phyloP scores from a whole-genome alignment of 53 echinoderm and acorn worm genomes.

The Temnopleurus reevesii region DNA sequence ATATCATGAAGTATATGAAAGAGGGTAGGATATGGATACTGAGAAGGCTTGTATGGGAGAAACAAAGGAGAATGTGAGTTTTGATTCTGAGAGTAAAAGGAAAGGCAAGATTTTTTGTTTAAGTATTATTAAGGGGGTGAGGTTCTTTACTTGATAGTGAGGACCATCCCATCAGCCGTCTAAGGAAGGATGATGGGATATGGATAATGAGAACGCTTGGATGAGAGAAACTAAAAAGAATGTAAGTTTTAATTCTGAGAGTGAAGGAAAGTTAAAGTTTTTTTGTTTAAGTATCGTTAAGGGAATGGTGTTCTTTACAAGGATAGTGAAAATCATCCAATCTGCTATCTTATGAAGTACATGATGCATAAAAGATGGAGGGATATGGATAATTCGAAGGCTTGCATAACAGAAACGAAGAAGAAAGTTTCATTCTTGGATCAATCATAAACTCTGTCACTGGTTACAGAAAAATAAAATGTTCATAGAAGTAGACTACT shows the following conservation, averaged over 20 bases:
- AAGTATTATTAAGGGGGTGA: no score
- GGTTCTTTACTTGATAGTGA: slow-evolving; percentile 94
- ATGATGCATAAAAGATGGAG: slow-evolving; percentile 88
- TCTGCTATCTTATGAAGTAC: slow-evolving; percentile 80
- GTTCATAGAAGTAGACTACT: no score
- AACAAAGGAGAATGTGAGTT: slow-evolving; percentile 77
- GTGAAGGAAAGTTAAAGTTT: no score
- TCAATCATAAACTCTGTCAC: no score
- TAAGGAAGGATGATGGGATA: slow-evolving; percentile 82
- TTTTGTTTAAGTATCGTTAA: no score
- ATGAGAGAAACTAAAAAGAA: slow-evolving; percentile 77
- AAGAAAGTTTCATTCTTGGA: no score
- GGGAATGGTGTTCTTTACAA: no score
- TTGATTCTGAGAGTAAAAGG: no score
- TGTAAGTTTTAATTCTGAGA: slow-evolving; percentile 69
- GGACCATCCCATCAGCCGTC: slow-evolving; percentile 90
- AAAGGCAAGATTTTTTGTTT: no score
- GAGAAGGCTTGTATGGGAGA: slow-evolving; percentile 94
- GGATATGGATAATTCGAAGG: slow-evolving; percentile 87
- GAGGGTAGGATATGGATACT: slow-evolving; percentile 85
- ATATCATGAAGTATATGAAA: slow-evolving; percentile 80
- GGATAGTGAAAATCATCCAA: slow-evolving; percentile 95
- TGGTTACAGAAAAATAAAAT: no score
- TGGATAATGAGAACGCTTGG: slow-evolving; percentile 94
- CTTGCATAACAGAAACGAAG: slow-evolving; percentile 85